phyloP scores from a whole-genome alignment of 2,113 vertebrate species.

The Kobus ellipsiprymnus region DNA sequence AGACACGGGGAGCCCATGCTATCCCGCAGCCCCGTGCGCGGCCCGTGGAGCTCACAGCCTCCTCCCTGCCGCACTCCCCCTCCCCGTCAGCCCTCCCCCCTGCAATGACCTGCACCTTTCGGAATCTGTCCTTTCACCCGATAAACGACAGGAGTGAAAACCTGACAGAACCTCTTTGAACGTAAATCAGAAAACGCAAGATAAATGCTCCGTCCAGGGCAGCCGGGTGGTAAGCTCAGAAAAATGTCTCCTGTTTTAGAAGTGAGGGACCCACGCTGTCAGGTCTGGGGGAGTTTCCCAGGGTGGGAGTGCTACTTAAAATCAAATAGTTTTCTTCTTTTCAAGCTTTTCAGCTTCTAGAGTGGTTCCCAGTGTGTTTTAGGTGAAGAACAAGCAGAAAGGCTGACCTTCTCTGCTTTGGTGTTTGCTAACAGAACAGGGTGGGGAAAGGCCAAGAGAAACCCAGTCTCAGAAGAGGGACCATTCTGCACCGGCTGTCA shows the following conservation, averaged over 20 bases:
- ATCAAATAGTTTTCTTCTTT: not conserved
- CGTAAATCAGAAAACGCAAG: not conserved
- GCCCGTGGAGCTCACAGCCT: not conserved
- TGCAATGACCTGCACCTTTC: rapidly evolving
- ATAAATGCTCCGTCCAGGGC: rapidly evolving
- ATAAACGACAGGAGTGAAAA: rapidly evolving
- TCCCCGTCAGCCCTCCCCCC: rapidly evolving
- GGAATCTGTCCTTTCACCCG: not conserved
- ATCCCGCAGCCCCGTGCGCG: rapidly evolving
- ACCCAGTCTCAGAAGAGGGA: not conserved
- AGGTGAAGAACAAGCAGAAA: not conserved
- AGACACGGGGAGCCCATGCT: rapidly evolving
- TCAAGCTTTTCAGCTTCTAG: not conserved
- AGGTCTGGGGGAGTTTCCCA: not conserved
- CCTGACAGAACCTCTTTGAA: too few relatives aligned
- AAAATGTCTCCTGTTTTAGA: rapidly evolving
- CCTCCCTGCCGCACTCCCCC: not conserved
- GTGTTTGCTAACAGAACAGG: not conserved
- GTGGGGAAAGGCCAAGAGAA: not conserved
- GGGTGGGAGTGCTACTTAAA: not conserved
- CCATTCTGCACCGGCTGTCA: rapidly evolving
- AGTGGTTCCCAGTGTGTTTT: not conserved
- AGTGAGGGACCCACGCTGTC: rapidly evolving
- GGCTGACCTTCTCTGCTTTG: not conserved
- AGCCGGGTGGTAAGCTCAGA: rapidly evolving